A percentile compares a stretch with the other conserved stretches of the same genome.
These are phyloP conservation scores for Schizopygopsis pylzovi DNA, from an alignment of 2,797 vertebrate genomes.

Conservation along the genomic window DNA sequence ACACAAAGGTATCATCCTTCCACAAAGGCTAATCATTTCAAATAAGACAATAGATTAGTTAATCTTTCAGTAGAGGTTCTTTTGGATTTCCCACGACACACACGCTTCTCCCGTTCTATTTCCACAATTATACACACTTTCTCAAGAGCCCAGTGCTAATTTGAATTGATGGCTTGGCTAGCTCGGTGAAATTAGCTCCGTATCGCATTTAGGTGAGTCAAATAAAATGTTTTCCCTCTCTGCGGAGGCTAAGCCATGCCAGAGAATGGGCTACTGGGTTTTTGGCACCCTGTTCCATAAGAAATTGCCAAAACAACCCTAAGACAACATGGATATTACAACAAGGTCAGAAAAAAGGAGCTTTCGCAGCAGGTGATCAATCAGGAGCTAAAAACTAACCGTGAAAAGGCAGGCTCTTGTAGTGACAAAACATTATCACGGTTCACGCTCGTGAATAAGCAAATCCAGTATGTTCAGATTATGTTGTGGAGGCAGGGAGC, in stretches of 20 bases:
- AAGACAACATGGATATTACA: constrained; percentile 46
- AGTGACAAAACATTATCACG: constrained; percentile 37
- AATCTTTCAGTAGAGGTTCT: constrained; percentile 28
- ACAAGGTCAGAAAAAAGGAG: constrained; percentile 50
- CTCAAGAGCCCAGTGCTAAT: constrained; percentile 38
- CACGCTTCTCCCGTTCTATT: background rate
- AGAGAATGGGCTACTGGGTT: constrained; percentile 35
- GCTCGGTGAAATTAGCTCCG: constrained; percentile 43
- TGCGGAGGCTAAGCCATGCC: constrained; percentile 10
- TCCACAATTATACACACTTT: constrained; percentile 13
- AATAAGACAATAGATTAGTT: constrained; percentile 43
- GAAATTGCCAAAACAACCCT: constrained; percentile 46
- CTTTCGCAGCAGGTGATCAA: constrained; percentile 43
- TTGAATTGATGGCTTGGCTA: constrained; percentile 49
- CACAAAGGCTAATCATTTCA: constrained; percentile 44
- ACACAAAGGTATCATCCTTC: constrained; percentile 14
- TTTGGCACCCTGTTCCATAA: constrained; percentile 16
- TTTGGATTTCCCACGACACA: constrained; percentile 25
- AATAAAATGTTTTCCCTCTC: constrained; percentile 42
- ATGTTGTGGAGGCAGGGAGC: constrained; percentile 10
- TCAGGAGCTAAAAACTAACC: constrained; percentile 45
- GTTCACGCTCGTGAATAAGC: constrained; percentile 42
- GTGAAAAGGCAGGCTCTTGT: constrained; percentile 34
- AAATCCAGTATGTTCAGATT: constrained; percentile 35
- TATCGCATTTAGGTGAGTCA: constrained; percentile 40